A percentile compares a stretch with the other conserved stretches of the same genome.
Conservation (phyloP, 2,113 vertebrate species). For the Chionodraco myersi region DNA sequence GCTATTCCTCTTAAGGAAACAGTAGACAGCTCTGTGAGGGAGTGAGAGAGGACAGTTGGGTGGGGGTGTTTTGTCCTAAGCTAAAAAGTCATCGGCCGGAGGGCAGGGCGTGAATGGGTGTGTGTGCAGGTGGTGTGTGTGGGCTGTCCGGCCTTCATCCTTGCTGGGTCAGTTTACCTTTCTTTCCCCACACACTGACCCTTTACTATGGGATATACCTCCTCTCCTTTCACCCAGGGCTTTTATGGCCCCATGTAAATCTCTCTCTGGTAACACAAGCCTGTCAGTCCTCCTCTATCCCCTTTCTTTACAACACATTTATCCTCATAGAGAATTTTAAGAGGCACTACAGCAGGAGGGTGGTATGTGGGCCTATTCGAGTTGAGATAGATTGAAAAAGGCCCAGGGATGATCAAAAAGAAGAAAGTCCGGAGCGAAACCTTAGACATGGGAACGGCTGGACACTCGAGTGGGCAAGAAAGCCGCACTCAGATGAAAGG, state of each 20-base stretch:
- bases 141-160: slow-evolving; percentile 57
- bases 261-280: slow-evolving; percentile 79
- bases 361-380: slow-evolving; percentile 53
- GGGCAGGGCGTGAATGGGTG: slow-evolving; percentile 71
- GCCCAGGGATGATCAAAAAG: slow-evolving; percentile 76
- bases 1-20: slow-evolving; percentile 68
- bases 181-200: slow-evolving; percentile 59
- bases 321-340: slow-evolving; percentile 75
- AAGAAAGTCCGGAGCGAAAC: slow-evolving; percentile 76
- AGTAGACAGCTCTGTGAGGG: slow-evolving; percentile 62
- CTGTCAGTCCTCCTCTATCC: slow-evolving; percentile 60
- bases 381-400: slow-evolving; percentile 70
- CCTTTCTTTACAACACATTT: slow-evolving; percentile 77
- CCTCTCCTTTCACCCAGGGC: slow-evolving; percentile 74
- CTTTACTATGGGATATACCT: slow-evolving; percentile 60
- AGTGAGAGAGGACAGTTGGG: slow-evolving; percentile 20
- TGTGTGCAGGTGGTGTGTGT: slow-evolving; percentile 70
- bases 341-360: slow-evolving; percentile 50
- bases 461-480: slow-evolving; percentile 72
- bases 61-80: slow-evolving; percentile 50
- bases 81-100: slow-evolving; percentile 49
- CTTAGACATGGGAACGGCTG: slow-evolving; percentile 77
- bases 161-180: slow-evolving; percentile 71
- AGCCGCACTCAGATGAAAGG: slow-evolving; percentile 76
- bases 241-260: slow-evolving; percentile 80